These are phyloP conservation scores for Ctena decussata DNA, from an alignment of 2,888 invertebrate species.

Conservation along the genomic window DNA sequence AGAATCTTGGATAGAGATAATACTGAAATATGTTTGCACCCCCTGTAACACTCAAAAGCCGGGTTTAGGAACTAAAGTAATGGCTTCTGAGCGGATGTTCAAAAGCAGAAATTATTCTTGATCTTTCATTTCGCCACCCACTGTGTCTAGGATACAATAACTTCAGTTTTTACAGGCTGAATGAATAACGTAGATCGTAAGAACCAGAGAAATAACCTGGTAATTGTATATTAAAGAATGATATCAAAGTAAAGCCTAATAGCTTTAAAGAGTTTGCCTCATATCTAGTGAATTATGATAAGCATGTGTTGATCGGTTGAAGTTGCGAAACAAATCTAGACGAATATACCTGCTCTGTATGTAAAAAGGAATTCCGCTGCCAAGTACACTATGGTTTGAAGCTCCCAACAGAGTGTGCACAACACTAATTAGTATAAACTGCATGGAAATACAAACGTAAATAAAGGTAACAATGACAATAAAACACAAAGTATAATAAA, in stretches of 20 bases:
- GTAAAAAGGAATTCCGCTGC: too few relatives aligned
- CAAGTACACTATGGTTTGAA: too few relatives aligned
- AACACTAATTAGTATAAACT: too few relatives aligned
- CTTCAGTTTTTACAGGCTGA: background rate
- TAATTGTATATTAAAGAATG: conserved; percentile 12
- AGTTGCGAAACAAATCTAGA: background rate
- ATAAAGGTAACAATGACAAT: too few relatives aligned
- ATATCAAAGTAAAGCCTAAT: conserved; percentile 8
- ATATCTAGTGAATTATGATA: background rate
- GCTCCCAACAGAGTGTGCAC: too few relatives aligned
- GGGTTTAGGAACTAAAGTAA: background rate
- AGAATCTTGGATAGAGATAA: background rate
- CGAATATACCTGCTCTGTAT: background rate
- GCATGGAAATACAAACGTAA: too few relatives aligned
- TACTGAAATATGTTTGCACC: conserved; percentile 5
- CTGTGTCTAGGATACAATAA: background rate
- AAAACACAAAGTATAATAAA: too few relatives aligned
- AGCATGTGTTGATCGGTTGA: conserved; percentile 2
- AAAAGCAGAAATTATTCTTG: conserved; percentile 1
- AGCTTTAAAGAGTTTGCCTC: conserved; percentile 3
- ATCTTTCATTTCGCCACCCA: conserved; percentile 8
- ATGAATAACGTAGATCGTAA: conserved; percentile 5
- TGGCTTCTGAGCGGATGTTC: background rate
- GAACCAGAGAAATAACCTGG: conserved; percentile 7
- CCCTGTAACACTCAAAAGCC: background rate